These are phyloP conservation scores for Reticulitermes speratus DNA, from an alignment of 1,140 invertebrate species.

Conservation along the genomic window DNA sequence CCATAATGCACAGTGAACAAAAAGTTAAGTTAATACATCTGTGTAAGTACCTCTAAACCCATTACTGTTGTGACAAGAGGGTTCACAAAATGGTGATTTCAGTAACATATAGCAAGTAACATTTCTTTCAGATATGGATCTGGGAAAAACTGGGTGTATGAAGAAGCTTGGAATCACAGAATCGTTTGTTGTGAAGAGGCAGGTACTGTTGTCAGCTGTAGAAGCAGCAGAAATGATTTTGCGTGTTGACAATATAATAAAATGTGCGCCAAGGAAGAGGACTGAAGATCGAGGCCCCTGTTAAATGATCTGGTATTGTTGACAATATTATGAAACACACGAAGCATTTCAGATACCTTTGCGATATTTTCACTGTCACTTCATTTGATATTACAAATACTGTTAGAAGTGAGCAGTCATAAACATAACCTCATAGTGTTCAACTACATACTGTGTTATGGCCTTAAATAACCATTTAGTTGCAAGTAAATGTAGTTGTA, in stretches of 20 bases:
- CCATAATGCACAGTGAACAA: too few relatives aligned
- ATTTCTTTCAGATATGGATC: conserved; percentile 76
- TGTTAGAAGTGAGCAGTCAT: too few relatives aligned
- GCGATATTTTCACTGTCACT: not conserved
- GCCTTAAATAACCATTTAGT: not conserved
- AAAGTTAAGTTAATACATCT: too few relatives aligned
- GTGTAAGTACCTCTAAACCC: too few relatives aligned
- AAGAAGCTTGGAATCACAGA: conserved; percentile 90
- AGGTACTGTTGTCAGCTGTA: conserved; percentile 89
- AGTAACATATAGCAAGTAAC: not conserved
- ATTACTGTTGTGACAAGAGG: too few relatives aligned
- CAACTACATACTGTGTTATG: not conserved
- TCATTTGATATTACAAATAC: too few relatives aligned
- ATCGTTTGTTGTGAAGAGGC: conserved; percentile 94
- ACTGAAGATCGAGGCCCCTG: conserved; percentile 83
- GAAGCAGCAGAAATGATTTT: conserved; percentile 99
- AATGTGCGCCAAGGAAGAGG: conserved; percentile 88
- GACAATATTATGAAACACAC: not conserved
- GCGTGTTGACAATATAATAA: conserved; percentile 96
- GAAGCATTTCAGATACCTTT: not conserved
- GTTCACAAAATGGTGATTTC: too few relatives aligned
- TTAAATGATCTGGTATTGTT: conserved; percentile 48
- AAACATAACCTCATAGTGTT: not conserved
- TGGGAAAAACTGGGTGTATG: conserved; percentile 84
- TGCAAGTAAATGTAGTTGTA: not conserved